Evolutionary conservation across 2,113 vertebrate genomes (phyloP), one percentile per base, ranked within the genome.

Genomic region (Myotis lucifugus): DNA sequence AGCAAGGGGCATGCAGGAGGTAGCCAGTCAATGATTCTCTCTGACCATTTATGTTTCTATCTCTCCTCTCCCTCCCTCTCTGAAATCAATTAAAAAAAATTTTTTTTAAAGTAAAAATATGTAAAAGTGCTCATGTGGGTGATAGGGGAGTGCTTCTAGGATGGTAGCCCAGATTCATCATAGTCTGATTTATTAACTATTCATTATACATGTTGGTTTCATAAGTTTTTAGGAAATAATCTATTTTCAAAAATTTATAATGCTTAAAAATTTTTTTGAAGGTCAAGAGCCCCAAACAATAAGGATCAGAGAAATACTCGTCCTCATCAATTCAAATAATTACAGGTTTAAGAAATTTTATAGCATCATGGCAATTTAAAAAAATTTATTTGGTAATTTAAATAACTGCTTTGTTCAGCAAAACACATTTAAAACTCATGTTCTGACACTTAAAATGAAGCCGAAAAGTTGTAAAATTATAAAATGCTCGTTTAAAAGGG

Each of bases 371-470:
- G 42, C 46, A 82, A 64, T 79, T 90, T 67, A 74, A 69, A 56
- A 85, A 85, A 27, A 79, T 90, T 48, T 46, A 46, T 54, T 29
- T 67, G 18, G 54, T 56, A 82, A 96, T 52, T 67, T 76, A 92
- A 86, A 19, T 85, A 88, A 89, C 67, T 90, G 56, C 18, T 72
- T 88, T 74, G 18, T 77, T 95, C 56, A 86, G 12, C 52, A 95
- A 73, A 85, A 92, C 66, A 72, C 17, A 90, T 42, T 79, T 70
- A 93, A 42, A 86, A 91, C 42, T 95, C 52, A 89, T 56, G 8
- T 73, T 90, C 72, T 89, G 74, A 96, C 70, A 69, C 46, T 89
- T 88, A 93, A 96, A 67, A 91, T 50, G 10, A 74, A 90, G 32
- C 40, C 18, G 5, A 40, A 73, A 76, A 64, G 14, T 79, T 91